Conservation (phyloP, 2,113 vertebrate species). For the Rhineura floridana region DNA sequence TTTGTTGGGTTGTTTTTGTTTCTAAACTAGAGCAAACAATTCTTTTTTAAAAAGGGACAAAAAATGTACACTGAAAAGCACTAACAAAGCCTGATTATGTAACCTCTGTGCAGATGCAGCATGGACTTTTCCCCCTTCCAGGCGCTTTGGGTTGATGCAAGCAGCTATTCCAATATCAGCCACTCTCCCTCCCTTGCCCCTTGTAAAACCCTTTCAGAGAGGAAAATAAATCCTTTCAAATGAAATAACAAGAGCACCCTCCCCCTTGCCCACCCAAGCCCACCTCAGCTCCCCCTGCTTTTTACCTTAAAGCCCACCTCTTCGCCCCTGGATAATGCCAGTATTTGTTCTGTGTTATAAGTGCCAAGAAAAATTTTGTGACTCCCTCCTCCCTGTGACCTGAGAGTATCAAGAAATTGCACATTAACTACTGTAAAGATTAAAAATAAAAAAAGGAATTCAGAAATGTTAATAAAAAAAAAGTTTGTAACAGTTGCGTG, state of each 20-base stretch:
- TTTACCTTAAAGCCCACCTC: background rate
- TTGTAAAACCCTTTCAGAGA: conserved; percentile 26
- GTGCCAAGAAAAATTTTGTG: conserved; percentile 89
- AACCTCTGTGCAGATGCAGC: conserved; percentile 82
- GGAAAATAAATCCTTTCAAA: conserved; percentile 24
- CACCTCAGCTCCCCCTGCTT: conserved; percentile 67
- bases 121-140: conserved; percentile 74
- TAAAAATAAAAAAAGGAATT: conserved; percentile 70
- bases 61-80: conserved; percentile 75
- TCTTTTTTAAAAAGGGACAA: conserved; percentile 26
- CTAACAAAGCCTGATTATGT: conserved; percentile 77
- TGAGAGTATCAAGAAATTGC: conserved; percentile 84
- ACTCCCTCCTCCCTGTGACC: conserved; percentile 79
- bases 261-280: background rate
- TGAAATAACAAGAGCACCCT: conserved; percentile 22
- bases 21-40: conserved; percentile 39
- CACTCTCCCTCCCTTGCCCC: conserved; percentile 2
- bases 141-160: conserved; percentile 76
- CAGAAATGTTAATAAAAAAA: conserved; percentile 82
- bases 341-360: conserved; percentile 84
- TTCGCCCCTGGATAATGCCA: conserved; percentile 64
- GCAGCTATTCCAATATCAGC: conserved; percentile 57
- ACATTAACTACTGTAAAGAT: conserved; percentile 90
- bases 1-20: background rate
- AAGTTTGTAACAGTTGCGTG: conserved; percentile 85